Conservation (phyloP, 53 echinoderm and acorn worm species). For the Mesocentrotus franciscanus region DNA sequence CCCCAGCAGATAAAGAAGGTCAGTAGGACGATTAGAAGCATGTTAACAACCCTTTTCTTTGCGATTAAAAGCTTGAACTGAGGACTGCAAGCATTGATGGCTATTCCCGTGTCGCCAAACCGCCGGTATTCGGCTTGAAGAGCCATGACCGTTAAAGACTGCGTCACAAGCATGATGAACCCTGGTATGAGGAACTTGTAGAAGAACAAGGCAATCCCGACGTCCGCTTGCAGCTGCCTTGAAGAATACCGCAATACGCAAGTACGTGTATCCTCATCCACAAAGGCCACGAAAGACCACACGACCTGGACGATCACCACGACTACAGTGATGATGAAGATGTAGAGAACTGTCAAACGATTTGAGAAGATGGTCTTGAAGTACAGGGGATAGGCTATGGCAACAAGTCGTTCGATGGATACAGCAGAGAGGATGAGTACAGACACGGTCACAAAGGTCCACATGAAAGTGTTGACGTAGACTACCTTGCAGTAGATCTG, state of each 20-base stretch:
- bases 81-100: not conserved
- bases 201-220: constrained; percentile 15
- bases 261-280: not conserved
- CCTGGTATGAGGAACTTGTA: not conserved
- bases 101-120: not conserved
- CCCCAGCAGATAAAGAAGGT: constrained; percentile 42
- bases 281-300: not conserved
- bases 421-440: not conserved
- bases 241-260: not conserved
- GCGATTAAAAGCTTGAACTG: not conserved
- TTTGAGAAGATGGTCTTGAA: constrained; percentile 1
- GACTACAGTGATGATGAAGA: not conserved
- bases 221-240: not conserved
- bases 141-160: not conserved
- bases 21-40: not conserved
- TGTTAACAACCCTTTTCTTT: not conserved
- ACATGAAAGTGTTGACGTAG: constrained; percentile 8
- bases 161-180: not conserved
- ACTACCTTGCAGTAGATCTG: constrained; percentile 38
- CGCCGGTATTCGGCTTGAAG: not conserved
- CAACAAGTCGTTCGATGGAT: constrained; percentile 29
- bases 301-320: not conserved
- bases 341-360: not conserved
- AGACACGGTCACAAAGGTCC: not conserved
- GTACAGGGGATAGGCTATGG: constrained; percentile 23